A percentile compares a stretch with the other conserved stretches of the same genome.
These are phyloP conservation scores for Coelinius sp. DNA, from an alignment of 2,888 invertebrate species.

Conservation along the genomic window DNA sequence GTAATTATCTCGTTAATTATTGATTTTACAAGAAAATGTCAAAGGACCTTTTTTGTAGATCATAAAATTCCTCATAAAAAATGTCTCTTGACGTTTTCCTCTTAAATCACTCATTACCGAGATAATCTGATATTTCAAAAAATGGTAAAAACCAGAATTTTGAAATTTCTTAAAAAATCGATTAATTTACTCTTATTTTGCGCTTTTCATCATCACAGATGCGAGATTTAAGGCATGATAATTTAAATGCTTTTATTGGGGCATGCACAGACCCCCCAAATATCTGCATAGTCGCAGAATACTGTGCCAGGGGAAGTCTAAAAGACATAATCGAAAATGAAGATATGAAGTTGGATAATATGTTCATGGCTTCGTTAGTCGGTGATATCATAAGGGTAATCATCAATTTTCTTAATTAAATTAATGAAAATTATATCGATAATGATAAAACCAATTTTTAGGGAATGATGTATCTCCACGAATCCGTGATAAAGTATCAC, in stretches of 20 bases:
- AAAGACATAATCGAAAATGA: slow-evolving; percentile 96
- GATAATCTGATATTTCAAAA: too few relatives aligned
- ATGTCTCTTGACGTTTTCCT: too few relatives aligned
- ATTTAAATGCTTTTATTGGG: slow-evolving; percentile 92
- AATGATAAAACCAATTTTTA: slow-evolving; percentile 62
- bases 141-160: too few relatives aligned
- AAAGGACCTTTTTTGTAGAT: too few relatives aligned
- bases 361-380: slow-evolving; percentile 96
- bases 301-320: slow-evolving; percentile 91
- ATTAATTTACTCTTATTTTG: background rate
- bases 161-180: background rate
- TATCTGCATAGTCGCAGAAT: slow-evolving; percentile 90
- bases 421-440: background rate
- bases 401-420: slow-evolving; percentile 41
- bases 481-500: slow-evolving; percentile 88
- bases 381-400: slow-evolving; percentile 94
- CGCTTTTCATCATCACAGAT: slow-evolving; percentile 75
- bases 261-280: slow-evolving; percentile 93
- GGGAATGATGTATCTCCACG: slow-evolving; percentile 94
- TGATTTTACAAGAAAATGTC: too few relatives aligned
- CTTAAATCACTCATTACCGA: too few relatives aligned
- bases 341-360: slow-evolving; percentile 94
- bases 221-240: slow-evolving; percentile 91
- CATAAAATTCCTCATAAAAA: too few relatives aligned
- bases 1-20: too few relatives aligned